Evolutionary conservation across 2,888 invertebrate species (phyloP).

Genomic region (Pantelozetes paolii): DNA sequence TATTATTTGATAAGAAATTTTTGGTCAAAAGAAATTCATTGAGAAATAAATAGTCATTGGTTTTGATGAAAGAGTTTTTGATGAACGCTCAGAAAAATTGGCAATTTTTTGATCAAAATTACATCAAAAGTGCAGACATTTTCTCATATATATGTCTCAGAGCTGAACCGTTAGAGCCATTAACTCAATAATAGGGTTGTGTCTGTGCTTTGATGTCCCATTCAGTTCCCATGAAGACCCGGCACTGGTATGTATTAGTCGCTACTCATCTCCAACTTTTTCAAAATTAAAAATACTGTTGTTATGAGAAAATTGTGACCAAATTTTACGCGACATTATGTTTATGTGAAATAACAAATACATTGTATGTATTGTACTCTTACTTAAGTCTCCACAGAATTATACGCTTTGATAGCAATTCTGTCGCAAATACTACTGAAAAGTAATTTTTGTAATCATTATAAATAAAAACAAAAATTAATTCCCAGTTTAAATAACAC

Average conservation of each 20-base stretch:
- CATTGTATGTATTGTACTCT: not conserved
- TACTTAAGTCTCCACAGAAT: not conserved
- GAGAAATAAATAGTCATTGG: no score
- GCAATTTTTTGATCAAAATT: no score
- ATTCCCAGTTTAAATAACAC: no score
- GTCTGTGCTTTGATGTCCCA: conserved; percentile 25
- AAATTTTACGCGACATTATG: conserved; percentile 24
- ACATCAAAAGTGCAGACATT: not conserved
- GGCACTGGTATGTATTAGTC: no score
- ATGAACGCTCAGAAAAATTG: no score
- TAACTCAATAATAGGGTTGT: conserved; percentile 32
- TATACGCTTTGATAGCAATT: not conserved
- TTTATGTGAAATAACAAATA: conserved; percentile 16
- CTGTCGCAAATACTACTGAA: not conserved
- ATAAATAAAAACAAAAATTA: no score
- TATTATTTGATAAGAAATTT: no score
- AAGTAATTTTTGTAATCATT: no score
- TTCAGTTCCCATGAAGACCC: conserved; percentile 21
- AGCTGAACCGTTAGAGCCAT: not conserved
- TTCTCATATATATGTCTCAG: not conserved
- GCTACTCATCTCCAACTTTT: no score
- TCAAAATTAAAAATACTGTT: no score
- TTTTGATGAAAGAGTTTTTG: no score
- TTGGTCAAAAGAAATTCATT: no score
- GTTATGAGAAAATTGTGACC: conserved; percentile 35